phyloP scores from a whole-genome alignment of 2,113 vertebrate species.

The Xiphias gladius region DNA sequence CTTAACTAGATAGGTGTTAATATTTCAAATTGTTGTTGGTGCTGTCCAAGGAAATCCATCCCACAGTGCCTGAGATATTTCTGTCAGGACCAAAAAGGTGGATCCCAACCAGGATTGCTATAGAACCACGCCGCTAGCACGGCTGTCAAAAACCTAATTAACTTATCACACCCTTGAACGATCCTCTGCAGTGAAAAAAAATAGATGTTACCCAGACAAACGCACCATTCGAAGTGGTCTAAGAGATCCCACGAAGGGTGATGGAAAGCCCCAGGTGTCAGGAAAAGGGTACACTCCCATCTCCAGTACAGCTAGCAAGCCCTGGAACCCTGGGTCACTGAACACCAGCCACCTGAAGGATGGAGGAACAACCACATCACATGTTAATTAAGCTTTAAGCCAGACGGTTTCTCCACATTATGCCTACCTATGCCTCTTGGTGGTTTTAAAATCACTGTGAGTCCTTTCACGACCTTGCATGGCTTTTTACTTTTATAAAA shows the following conservation, averaged over 20 bases:
- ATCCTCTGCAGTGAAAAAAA: background rate
- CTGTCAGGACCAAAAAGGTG: too few species aligned
- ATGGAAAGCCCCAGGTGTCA: conserved; percentile 90
- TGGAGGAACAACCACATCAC: background rate
- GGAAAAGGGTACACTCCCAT: conserved; percentile 90
- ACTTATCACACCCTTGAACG: background rate
- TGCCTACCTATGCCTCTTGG: background rate
- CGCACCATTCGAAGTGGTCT: conserved; percentile 93
- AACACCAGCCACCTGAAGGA: conserved; percentile 91
- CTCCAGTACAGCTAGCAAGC: conserved; percentile 89
- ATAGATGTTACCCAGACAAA: conserved; percentile 5
- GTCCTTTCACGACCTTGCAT: background rate
- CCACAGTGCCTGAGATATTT: background rate
- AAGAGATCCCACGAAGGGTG: conserved; percentile 91
- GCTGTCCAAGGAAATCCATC: too few species aligned
- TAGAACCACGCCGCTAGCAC: too few species aligned
- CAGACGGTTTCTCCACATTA: conserved; percentile 1
- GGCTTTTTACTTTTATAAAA: background rate
- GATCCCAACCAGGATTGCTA: too few species aligned
- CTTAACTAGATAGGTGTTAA: background rate
- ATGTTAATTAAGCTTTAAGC: background rate
- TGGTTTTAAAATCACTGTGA: background rate
- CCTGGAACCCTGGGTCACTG: conserved; percentile 92
- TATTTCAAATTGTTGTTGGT: background rate
- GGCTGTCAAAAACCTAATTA: too few species aligned